Evolutionary conservation across 2,113 vertebrate genomes (phyloP).

Genomic region (Pontoporia blainvillei): DNA sequence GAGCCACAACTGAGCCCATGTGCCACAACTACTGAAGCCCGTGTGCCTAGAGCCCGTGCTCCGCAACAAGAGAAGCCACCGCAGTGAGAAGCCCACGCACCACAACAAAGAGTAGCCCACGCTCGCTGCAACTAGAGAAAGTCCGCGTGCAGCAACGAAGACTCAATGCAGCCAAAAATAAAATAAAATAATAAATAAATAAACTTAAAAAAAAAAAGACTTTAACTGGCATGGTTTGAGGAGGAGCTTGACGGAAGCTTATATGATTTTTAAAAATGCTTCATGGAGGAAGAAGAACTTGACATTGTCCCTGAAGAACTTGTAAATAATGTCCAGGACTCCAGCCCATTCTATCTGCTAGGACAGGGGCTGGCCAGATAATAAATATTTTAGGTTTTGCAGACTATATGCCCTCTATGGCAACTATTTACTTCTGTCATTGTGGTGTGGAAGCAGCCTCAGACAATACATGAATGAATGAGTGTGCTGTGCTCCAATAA

Average conservation of each 20-base stretch:
- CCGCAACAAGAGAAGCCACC: too few species aligned
- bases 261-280: not conserved
- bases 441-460: not conserved
- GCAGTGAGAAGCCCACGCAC: too few species aligned
- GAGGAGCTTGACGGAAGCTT: not conserved
- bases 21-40: too few species aligned
- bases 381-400: not conserved
- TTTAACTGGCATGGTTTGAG: not conserved
- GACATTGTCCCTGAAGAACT: not conserved
- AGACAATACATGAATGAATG: not conserved
- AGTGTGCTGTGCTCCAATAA: not conserved
- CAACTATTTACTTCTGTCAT: not conserved
- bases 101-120: too few species aligned
- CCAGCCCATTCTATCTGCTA: not conserved
- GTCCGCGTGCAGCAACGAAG: too few species aligned
- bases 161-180: too few species aligned
- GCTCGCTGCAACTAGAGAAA: too few species aligned
- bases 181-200: too few species aligned
- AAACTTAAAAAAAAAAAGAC: too few species aligned
- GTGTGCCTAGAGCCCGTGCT: too few species aligned
- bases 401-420: not conserved
- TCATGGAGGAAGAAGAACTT: not conserved
- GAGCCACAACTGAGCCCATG: too few species aligned
- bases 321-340: not conserved
- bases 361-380: not conserved